Percentiles rank a stretch among this genome's conserved stretches.
These are phyloP conservation scores for Pygoscelis antarcticus DNA, from an alignment of 2,113 vertebrate genomes.

Conservation along the genomic window DNA sequence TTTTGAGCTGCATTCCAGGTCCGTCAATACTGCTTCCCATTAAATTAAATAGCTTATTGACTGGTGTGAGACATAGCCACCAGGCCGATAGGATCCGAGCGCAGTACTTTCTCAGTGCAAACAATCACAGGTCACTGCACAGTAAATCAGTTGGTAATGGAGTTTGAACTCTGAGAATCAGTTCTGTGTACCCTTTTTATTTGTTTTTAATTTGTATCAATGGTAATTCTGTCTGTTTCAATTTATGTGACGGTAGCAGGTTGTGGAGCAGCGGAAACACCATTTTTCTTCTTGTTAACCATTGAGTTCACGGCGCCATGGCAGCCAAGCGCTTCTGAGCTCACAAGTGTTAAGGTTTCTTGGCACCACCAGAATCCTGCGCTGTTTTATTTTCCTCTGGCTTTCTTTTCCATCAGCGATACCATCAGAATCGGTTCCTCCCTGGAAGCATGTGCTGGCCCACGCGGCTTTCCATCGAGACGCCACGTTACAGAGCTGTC, in stretches of 20 bases:
- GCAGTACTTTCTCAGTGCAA: slow-evolving; percentile 72
- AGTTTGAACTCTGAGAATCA: slow-evolving; percentile 81
- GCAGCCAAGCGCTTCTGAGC: not conserved
- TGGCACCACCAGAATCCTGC: not conserved
- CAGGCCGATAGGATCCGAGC: slow-evolving; percentile 76
- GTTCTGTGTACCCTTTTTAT: slow-evolving; percentile 84
- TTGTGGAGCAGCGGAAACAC: slow-evolving; percentile 55
- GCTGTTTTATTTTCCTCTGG: not conserved
- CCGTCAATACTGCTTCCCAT: slow-evolving; percentile 91
- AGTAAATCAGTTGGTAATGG: slow-evolving; percentile 89
- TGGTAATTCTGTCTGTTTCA: slow-evolving; percentile 82
- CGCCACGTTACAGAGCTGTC: accelerated
- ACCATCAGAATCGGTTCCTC: accelerated
- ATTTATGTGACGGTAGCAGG: slow-evolving; percentile 68
- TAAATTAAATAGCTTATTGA: slow-evolving; percentile 99
- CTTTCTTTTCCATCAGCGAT: not conserved
- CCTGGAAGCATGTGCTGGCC: accelerated
- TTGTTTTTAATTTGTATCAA: slow-evolving; percentile 94
- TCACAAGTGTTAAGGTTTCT: not conserved
- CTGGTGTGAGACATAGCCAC: slow-evolving; percentile 79
- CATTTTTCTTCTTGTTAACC: slow-evolving; percentile 31
- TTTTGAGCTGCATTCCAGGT: slow-evolving; percentile 75
- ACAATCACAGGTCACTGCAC: slow-evolving; percentile 84
- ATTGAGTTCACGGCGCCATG: not conserved
- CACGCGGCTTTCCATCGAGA: accelerated